Evolutionary conservation across 2,113 vertebrate genomes (phyloP).

Genomic region (Dipodomys spectabilis): DNA sequence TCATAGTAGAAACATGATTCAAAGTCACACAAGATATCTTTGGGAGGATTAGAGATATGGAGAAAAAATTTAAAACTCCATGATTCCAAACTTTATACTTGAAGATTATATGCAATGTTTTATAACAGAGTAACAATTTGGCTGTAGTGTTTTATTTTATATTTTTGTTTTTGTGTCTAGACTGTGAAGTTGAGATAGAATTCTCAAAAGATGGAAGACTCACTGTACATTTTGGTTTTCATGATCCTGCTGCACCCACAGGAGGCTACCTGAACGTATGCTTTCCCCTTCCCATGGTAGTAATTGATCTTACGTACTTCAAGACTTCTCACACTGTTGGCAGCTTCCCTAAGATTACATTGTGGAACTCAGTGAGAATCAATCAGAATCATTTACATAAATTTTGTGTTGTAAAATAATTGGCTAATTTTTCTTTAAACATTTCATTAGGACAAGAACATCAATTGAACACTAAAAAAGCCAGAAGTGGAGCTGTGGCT

Average conservation of each 20-base stretch:
- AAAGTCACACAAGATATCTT: neutral
- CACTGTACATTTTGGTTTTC: neutral
- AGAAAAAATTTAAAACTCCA: neutral
- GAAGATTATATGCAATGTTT: no score
- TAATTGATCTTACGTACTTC: neutral
- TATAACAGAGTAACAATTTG: no score
- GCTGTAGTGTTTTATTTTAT: neutral
- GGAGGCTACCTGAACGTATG: no score
- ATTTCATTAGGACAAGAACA: neutral
- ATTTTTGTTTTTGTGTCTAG: neutral
- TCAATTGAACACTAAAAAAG: no score
- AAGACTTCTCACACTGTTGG: neutral
- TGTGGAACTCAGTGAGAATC: neutral
- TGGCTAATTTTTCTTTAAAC: neutral
- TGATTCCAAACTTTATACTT: no score
- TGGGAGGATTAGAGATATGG: neutral
- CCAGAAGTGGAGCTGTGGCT: no score
- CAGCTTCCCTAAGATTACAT: neutral
- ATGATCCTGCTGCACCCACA: neutral
- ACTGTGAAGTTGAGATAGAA: neutral
- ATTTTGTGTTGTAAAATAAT: neutral
- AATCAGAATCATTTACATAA: neutral
- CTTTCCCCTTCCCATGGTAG: no score
- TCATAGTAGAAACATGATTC: neutral
- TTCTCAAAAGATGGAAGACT: neutral